Base-by-base conservation (phyloP, 2,797 vertebrate genomes). In the Pristis pectinata region DNA sequence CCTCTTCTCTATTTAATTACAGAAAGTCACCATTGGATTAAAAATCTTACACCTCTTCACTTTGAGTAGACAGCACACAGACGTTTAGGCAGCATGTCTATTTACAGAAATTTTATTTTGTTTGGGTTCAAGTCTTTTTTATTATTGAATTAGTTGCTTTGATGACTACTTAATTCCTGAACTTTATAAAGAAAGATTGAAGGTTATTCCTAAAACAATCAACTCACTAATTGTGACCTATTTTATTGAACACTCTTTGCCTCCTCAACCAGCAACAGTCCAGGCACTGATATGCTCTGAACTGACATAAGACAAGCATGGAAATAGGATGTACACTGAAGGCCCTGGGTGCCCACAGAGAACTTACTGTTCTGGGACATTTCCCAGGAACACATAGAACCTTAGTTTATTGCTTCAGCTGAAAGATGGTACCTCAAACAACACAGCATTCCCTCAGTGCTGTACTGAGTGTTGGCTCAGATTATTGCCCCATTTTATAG, bases 181-280 rank as follows among this genome's bases (percentile, higher is more conserved):
- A 77, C 74, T 77, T 77, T 77, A 30, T 77, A 77, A 77, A 77
- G 74, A 77, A n/a, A 22, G 74, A 77, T 77, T 77, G 74, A 77
- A 34, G 34, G 74, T 34, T 10, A n/a, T 77, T 77, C 8, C 74
- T 77, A n/a, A 10, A 77, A 77, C 30, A 77, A 77, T 13, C 30
- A 13, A 22, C 74, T 77, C 74, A n/a, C 30, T 10, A 77, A 77
- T 3, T n/a, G 77, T n/a, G n/a, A 34, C 30, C 34, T 77, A 77
- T 3, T n/a, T 77, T n/a, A n/a, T 10, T 15, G 34, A 77, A 76
- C 1, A 34, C 10, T 11, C 30, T 27, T 27, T 72, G 72, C 2
- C 34, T 77, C 74, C 34, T 34, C 34, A 77, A 13, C 74, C 74
- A 77, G 74, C 74, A 77, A 77, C 74, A 77, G 11, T 8, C 74